Evolutionary conservation across 2,888 invertebrate species (phyloP).

Genomic region (Trimorus sp.): DNA sequence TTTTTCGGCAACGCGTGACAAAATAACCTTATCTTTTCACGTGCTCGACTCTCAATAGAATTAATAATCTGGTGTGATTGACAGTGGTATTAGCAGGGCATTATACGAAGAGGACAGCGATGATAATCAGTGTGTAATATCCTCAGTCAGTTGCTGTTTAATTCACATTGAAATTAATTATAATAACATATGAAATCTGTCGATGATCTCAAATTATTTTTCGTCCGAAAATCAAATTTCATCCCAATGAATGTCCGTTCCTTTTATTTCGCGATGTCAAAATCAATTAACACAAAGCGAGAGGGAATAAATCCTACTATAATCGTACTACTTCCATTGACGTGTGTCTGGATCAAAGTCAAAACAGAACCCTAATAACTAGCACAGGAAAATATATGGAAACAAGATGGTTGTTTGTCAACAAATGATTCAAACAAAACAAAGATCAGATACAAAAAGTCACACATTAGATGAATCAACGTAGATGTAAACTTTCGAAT

Average conservation of each 20-base stretch:
- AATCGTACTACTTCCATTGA: background rate
- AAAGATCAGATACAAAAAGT: background rate
- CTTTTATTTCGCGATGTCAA: no score
- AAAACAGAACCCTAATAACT: background rate
- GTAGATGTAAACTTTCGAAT: no score
- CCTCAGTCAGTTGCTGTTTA: constrained; percentile 38
- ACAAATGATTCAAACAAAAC: background rate
- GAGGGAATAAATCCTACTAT: no score
- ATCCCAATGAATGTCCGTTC: no score
- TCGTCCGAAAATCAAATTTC: no score
- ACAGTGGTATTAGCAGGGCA: constrained; percentile 33
- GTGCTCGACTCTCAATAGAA: constrained; percentile 20
- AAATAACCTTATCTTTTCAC: constrained; percentile 22
- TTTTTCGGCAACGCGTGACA: no score
- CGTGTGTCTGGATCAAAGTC: background rate
- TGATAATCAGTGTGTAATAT: constrained; percentile 52
- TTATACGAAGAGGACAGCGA: constrained; percentile 42
- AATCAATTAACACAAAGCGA: no score
- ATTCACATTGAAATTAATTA: constrained; percentile 49
- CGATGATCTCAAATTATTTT: constrained; percentile 2
- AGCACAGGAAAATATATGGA: background rate
- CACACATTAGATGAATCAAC: background rate
- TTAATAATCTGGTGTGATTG: constrained; percentile 43
- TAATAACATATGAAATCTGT: constrained; percentile 24
- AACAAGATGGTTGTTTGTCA: background rate